Conservation (phyloP, 2,797 vertebrate species). For the Sebastes cheni region DNA sequence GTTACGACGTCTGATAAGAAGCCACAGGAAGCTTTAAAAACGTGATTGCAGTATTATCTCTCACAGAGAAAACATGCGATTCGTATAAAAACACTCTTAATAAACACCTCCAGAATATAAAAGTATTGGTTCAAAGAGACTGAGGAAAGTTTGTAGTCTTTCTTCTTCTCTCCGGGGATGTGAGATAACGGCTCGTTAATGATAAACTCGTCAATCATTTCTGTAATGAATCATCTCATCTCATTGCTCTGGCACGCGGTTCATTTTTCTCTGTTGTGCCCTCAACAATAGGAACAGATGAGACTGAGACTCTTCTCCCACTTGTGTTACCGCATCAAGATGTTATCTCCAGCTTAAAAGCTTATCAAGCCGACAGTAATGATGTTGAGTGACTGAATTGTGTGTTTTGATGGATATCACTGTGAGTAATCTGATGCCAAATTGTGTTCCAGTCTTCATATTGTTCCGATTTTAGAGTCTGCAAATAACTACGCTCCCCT, state of each 20-base stretch:
- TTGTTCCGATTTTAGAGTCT: constrained; percentile 68
- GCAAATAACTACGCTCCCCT: constrained; percentile 63
- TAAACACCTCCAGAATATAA: constrained; percentile 16
- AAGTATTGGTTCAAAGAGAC: constrained; percentile 23
- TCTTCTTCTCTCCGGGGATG: constrained; percentile 9
- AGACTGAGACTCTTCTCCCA: constrained; percentile 52
- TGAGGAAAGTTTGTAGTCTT: constrained; percentile 16
- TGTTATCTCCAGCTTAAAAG: constrained; percentile 76
- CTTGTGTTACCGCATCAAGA: constrained; percentile 73
- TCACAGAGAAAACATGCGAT: not conserved
- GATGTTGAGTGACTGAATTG: constrained; percentile 77
- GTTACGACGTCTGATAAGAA: constrained; percentile 10
- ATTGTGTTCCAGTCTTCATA: constrained; percentile 76
- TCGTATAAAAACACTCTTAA: not conserved
- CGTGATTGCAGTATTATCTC: constrained; percentile 28
- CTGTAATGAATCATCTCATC: constrained; percentile 47
- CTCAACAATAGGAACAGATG: constrained; percentile 58
- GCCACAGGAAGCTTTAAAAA: constrained; percentile 12
- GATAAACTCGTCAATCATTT: constrained; percentile 59
- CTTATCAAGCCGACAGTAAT: constrained; percentile 75
- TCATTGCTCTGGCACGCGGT: not conserved
- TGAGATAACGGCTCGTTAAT: constrained; percentile 9
- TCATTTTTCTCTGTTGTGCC: constrained; percentile 47
- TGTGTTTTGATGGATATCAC: constrained; percentile 80
- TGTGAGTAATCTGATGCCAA: constrained; percentile 76